Conservation (phyloP, 2,797 vertebrate species). For the Amphiprion clarkii region DNA sequence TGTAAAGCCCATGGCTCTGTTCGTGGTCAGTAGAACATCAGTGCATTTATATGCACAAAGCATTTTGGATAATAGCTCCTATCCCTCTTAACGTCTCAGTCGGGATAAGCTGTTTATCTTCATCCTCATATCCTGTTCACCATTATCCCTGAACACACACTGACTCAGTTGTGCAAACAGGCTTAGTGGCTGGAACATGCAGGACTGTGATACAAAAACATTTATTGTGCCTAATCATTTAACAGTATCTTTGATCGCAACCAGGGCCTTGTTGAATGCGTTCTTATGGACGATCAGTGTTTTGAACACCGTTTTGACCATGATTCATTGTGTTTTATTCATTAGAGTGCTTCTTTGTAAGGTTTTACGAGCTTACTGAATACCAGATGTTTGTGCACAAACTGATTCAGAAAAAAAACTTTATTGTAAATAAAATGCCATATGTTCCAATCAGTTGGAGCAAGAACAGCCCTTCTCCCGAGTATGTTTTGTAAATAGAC, state of each 20-base stretch:
- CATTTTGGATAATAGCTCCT: conserved; percentile 60
- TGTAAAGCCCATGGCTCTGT: conserved; percentile 83
- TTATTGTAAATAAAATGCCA: conserved; percentile 77
- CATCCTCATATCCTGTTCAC: conserved; percentile 65
- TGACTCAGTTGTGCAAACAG: conserved; percentile 47
- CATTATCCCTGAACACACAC: conserved; percentile 51
- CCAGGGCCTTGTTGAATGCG: conserved; percentile 57
- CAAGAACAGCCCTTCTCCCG: conserved; percentile 42
- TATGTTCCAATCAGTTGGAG: conserved; percentile 57
- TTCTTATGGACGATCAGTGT: conserved; percentile 67
- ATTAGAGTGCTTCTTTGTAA: conserved; percentile 55
- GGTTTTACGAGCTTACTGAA: conserved; percentile 45
- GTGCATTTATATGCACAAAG: conserved; percentile 55
- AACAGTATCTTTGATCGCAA: conserved; percentile 45
- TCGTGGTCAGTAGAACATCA: conserved; percentile 80
- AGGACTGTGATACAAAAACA: conserved; percentile 64
- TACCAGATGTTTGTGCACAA: conserved; percentile 61
- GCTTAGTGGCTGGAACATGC: conserved; percentile 56
- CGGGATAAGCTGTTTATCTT: conserved; percentile 69
- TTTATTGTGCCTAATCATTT: conserved; percentile 80
- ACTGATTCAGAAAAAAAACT: conserved; percentile 32
- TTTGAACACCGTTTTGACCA: conserved; percentile 41
- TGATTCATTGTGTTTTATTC: conserved; percentile 59
- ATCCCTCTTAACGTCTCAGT: conserved; percentile 56
- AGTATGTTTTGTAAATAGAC: conserved; percentile 73